phyloP scores from a whole-genome alignment of 2,113 vertebrate species.

The Apistogramma diplotaenia region DNA sequence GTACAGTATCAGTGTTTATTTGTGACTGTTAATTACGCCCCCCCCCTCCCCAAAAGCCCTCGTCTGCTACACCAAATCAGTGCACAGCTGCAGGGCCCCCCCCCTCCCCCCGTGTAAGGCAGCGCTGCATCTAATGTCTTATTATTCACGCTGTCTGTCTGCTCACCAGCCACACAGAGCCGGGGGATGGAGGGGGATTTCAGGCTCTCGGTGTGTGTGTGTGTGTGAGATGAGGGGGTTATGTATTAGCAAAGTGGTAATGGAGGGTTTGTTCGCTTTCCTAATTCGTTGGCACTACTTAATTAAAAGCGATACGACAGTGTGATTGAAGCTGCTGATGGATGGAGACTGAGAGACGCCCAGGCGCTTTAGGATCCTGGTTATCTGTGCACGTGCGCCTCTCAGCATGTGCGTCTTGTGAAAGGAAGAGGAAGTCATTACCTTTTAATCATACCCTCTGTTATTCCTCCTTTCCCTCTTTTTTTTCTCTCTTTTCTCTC shows the following conservation, averaged over 20 bases:
- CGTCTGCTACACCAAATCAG: slow-evolving; percentile 47
- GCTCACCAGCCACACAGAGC: slow-evolving; percentile 55
- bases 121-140: slow-evolving; percentile 64
- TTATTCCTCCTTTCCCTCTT: slow-evolving; percentile 35
- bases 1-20: slow-evolving; percentile 41
- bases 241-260: slow-evolving; percentile 56
- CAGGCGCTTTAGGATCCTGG: slow-evolving; percentile 32
- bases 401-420: slow-evolving; percentile 19
- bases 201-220: slow-evolving; percentile 5
- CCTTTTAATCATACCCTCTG: slow-evolving; percentile 64
- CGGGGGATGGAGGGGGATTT: slow-evolving; percentile 41
- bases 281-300: slow-evolving; percentile 62
- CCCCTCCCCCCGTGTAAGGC: slow-evolving; percentile 44
- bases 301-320: slow-evolving; percentile 64
- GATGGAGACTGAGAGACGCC: slow-evolving; percentile 50
- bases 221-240: slow-evolving; percentile 49
- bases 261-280: slow-evolving; percentile 48
- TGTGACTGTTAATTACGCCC: slow-evolving; percentile 56
- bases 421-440: slow-evolving; percentile 67
- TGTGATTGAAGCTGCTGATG: slow-evolving; percentile 62
- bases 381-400: slow-evolving; percentile 6
- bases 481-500: slow-evolving; percentile 26
- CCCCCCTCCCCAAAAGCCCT: not conserved
- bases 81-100: slow-evolving; percentile 68
- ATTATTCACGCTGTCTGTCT: slow-evolving; percentile 73